These are phyloP conservation scores for Periparus ater DNA, from an alignment of 2,797 vertebrate species.

Conservation along the genomic window DNA sequence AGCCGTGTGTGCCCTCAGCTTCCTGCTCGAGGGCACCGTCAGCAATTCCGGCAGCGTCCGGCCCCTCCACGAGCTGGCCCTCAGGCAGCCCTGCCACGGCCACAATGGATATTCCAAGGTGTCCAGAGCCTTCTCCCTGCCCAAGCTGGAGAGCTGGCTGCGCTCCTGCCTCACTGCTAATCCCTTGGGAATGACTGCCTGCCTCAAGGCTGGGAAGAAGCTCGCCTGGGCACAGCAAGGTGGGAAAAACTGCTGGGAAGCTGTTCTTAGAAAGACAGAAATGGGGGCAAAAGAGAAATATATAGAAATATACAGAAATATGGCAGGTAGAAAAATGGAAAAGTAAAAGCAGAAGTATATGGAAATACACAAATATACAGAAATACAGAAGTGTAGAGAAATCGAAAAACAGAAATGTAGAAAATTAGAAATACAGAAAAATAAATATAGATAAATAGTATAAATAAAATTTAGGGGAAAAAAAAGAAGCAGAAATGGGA, in stretches of 20 bases:
- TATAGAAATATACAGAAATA: neutral
- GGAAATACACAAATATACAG: no score
- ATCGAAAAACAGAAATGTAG: rapidly evolving
- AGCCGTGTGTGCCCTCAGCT: slow-evolving; percentile 81
- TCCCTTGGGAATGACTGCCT: slow-evolving; percentile 88
- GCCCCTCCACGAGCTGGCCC: slow-evolving; percentile 85
- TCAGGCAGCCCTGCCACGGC: slow-evolving; percentile 79
- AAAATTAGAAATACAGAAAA: neutral
- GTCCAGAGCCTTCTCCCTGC: slow-evolving; percentile 82
- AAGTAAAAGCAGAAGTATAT: neutral
- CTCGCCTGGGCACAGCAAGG: slow-evolving; percentile 95
- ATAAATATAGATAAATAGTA: neutral
- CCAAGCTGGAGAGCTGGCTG: slow-evolving; percentile 85
- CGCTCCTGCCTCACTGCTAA: slow-evolving; percentile 81
- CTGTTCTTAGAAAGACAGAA: neutral
- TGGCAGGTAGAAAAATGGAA: no score
- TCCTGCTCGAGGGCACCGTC: slow-evolving; percentile 88
- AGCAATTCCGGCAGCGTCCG: slow-evolving; percentile 71
- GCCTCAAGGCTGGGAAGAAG: slow-evolving; percentile 89
- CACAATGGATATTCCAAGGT: slow-evolving; percentile 82
- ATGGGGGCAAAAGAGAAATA: no score
- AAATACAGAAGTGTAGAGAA: neutral
- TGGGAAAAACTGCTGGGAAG: neutral
- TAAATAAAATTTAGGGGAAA: neutral
- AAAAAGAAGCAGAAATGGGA: rapidly evolving